Conservation (phyloP, 2,113 vertebrate genomes). For the Indicator maculatus region DNA sequence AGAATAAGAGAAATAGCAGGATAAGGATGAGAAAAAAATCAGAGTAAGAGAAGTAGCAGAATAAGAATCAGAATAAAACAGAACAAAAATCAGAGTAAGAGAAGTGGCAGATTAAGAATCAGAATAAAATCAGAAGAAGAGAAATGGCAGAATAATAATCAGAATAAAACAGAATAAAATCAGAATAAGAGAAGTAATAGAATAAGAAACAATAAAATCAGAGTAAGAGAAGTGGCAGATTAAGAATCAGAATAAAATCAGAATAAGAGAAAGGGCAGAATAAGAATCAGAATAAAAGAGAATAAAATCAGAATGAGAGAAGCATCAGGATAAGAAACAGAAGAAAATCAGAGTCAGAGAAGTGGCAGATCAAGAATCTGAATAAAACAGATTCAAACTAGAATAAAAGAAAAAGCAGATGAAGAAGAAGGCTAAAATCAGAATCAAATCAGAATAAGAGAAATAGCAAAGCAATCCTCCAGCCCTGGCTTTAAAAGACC, state of each 20-base stretch:
- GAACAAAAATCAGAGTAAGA: constrained; percentile 48
- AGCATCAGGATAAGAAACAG: constrained; percentile 49
- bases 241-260: too few relatives aligned
- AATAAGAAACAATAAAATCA: constrained; percentile 54
- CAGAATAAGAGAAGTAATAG: constrained; percentile 68
- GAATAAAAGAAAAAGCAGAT: too few relatives aligned
- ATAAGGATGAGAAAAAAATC: constrained; percentile 43
- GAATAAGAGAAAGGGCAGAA: too few relatives aligned
- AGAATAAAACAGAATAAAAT: neutral
- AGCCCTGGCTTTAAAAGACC: constrained; percentile 61
- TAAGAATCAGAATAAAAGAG: neutral
- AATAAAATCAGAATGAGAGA: constrained; percentile 55
- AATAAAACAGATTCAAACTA: too few relatives aligned
- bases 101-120: too few relatives aligned
- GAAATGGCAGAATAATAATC: too few relatives aligned
- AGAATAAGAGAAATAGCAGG: constrained; percentile 62
- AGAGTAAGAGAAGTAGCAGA: too few relatives aligned
- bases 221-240: neutral
- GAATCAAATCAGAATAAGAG: constrained; percentile 69
- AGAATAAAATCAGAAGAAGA: too few relatives aligned
- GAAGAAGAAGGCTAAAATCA: neutral
- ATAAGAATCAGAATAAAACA: neutral
- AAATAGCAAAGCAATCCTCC: constrained; percentile 48
- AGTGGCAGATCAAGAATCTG: too few relatives aligned
- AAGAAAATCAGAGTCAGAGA: neutral